These are phyloP conservation scores for Peromyscus melanophrys DNA, from an alignment of 2,797 vertebrate species.

Conservation along the genomic window DNA sequence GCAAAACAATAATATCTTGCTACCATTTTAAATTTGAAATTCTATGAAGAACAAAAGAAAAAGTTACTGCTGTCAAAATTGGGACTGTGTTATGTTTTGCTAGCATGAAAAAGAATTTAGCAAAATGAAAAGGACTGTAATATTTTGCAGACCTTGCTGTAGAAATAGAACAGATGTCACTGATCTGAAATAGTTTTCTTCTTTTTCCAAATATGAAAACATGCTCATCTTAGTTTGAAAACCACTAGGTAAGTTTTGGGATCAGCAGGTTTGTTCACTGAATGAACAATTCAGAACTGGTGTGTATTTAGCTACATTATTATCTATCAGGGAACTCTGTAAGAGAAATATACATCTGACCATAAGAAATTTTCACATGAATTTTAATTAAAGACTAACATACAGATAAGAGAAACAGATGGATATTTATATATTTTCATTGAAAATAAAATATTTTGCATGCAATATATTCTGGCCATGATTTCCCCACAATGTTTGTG, in stretches of 20 bases:
- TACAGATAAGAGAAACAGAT: neutral
- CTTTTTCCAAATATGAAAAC: slow-evolving; percentile 74
- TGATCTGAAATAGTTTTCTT: slow-evolving; percentile 65
- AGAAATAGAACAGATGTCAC: slow-evolving; percentile 72
- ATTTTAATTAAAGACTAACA: slow-evolving; percentile 26
- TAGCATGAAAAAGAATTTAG: slow-evolving; percentile 74
- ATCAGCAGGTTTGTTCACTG: slow-evolving; percentile 45
- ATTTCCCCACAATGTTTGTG: neutral
- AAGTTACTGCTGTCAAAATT: slow-evolving; percentile 75
- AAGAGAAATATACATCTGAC: neutral
- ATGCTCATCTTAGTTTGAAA: slow-evolving; percentile 69
- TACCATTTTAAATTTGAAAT: slow-evolving; percentile 76
- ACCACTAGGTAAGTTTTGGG: slow-evolving; percentile 42
- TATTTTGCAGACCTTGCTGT: neutral
- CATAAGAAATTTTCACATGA: neutral
- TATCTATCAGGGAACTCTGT: slow-evolving; percentile 24
- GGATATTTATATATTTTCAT: neutral
- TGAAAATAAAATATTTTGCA: neutral
- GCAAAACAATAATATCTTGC: slow-evolving; percentile 75
- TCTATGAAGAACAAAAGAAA: slow-evolving; percentile 67
- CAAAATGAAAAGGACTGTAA: slow-evolving; percentile 47
- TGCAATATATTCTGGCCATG: neutral
- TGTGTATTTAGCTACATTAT: neutral
- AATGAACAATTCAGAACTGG: slow-evolving; percentile 58
- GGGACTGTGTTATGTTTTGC: slow-evolving; percentile 71